Percentiles rank a stretch among this genome's conserved stretches.
phyloP scores from a whole-genome alignment of 2,113 vertebrate genomes.

The Mesembrinibis cayennensis region DNA sequence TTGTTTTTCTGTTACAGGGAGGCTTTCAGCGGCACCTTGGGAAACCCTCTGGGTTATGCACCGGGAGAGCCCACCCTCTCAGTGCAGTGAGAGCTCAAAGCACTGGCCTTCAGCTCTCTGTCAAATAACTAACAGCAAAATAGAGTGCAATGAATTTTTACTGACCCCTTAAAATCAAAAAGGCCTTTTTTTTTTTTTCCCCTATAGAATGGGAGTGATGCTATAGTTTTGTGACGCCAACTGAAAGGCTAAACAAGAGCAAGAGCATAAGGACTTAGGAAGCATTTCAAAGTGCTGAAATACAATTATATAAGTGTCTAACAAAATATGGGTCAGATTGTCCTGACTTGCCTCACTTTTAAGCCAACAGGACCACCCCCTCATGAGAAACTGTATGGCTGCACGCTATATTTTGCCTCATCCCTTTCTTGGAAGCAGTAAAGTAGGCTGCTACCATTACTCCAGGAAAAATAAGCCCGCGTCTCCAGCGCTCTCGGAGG shows the following conservation, averaged over 20 bases:
- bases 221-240: not conserved
- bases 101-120: not conserved
- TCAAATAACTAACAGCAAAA: not conserved
- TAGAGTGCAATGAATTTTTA: not conserved
- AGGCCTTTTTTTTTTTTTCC: not conserved
- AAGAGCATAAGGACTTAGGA: not conserved
- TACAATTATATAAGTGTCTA: constrained; percentile 17
- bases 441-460: constrained; percentile 6
- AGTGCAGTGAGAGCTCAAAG: not conserved
- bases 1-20: not conserved
- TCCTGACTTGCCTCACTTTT: constrained; percentile 25
- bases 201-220: not conserved
- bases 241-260: not conserved
- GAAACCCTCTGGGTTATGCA: not conserved
- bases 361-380: constrained; percentile 40
- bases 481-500: not conserved
- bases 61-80: not conserved
- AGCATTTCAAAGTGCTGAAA: not conserved
- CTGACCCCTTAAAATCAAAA: not conserved
- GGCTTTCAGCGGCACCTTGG: not conserved
- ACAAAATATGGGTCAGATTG: constrained; percentile 41
- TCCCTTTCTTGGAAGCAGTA: constrained; percentile 3
- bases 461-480: not conserved
- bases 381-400: constrained; percentile 17
- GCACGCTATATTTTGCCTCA: not conserved